A percentile compares a stretch with the other conserved stretches of the same genome.
Evolutionary conservation across 2,888 invertebrate species (phyloP).

Genomic region (Euclidia mi): DNA sequence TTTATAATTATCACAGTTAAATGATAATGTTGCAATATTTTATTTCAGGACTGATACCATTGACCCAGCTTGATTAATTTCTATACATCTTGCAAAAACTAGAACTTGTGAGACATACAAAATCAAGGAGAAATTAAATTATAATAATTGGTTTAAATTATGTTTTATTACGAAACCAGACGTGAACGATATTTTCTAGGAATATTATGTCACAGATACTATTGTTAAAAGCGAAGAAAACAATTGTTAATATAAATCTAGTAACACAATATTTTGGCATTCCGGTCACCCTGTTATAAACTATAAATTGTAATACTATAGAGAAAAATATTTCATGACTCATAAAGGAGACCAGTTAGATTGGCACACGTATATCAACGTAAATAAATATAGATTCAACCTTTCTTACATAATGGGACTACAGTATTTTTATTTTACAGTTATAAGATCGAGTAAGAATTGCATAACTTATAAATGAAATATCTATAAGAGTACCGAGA

Average conservation of each 20-base stretch:
- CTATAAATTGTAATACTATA: conserved; percentile 39
- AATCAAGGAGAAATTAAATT: neutral
- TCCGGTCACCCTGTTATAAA: conserved; percentile 59
- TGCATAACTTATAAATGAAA: conserved; percentile 6
- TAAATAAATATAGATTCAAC: conserved; percentile 42
- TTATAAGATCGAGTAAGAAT: conserved; percentile 18
- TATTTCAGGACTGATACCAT: too few species aligned
- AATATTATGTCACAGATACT: conserved; percentile 10
- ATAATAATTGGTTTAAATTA: neutral
- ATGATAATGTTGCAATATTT: too few species aligned
- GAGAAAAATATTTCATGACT: conserved; percentile 37
- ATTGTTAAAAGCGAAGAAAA: conserved; percentile 17
- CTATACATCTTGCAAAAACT: too few species aligned
- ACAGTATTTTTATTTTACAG: conserved; percentile 12
- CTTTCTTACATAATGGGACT: conserved; percentile 10
- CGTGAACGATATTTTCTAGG: neutral
- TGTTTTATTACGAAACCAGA: neutral
- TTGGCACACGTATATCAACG: conserved; percentile 46
- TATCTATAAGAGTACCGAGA: conserved; percentile 7
- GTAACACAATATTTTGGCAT: conserved; percentile 73
- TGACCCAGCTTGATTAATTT: too few species aligned
- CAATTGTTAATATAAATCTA: conserved; percentile 41
- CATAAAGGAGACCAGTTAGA: conserved; percentile 36
- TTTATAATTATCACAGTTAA: too few species aligned
- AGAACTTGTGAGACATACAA: too few species aligned